phyloP scores from a whole-genome alignment of 2,113 vertebrate species.

The Anser cygnoides region DNA sequence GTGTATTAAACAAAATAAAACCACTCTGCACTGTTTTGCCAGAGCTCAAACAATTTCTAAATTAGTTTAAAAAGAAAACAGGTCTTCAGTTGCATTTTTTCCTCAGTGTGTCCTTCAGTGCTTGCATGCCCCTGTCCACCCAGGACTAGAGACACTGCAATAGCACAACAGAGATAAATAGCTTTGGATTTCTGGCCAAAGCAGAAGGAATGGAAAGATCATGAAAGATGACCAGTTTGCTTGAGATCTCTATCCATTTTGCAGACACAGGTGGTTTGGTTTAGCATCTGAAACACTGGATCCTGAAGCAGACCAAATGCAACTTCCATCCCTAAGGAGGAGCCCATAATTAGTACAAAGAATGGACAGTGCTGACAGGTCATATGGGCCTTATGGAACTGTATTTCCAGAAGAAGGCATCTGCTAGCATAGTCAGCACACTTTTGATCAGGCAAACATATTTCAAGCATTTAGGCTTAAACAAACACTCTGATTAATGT shows the following conservation, averaged over 20 bases:
- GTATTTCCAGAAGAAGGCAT: constrained; percentile 4
- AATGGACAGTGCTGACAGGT: constrained; percentile 23
- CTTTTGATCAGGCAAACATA: constrained; percentile 29
- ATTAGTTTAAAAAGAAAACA: background rate
- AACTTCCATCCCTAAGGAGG: background rate
- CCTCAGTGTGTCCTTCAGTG: background rate
- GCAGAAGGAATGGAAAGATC: background rate
- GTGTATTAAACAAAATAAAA: background rate
- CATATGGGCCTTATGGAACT: background rate
- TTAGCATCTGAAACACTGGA: constrained; percentile 1
- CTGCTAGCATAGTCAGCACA: background rate
- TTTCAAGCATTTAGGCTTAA: constrained; percentile 30
- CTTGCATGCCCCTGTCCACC: background rate
- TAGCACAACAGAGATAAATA: background rate
- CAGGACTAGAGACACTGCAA: background rate
- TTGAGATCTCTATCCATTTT: constrained; percentile 33
- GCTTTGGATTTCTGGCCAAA: constrained; percentile 24
- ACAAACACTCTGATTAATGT: constrained; percentile 36
- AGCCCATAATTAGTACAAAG: background rate
- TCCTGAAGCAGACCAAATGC: constrained; percentile 10
- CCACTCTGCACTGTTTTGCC: background rate
- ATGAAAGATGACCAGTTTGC: constrained; percentile 32
- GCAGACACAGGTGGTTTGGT: constrained; percentile 49
- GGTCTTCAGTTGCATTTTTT: background rate
- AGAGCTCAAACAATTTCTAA: background rate